Conservation (phyloP, 1,140 invertebrate species). For the Yoshiicerus persimilis region DNA sequence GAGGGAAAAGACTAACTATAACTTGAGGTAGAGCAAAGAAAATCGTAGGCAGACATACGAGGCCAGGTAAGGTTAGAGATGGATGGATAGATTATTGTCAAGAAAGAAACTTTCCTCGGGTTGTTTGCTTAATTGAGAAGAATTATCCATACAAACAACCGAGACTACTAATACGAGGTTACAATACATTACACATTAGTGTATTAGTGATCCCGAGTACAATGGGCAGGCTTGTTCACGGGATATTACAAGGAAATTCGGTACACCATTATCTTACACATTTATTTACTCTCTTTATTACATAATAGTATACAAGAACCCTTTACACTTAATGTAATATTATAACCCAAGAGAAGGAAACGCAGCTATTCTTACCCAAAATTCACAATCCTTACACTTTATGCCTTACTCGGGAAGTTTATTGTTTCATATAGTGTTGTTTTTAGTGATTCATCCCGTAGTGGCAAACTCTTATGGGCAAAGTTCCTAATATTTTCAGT, state of each 20-base stretch:
- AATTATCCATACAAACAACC: constrained; percentile 9
- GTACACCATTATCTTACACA: neutral
- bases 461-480: too few species aligned
- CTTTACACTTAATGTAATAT: neutral
- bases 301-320: neutral
- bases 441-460: too few species aligned
- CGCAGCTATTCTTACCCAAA: too few species aligned
- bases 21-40: neutral
- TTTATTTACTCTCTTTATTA: constrained; percentile 5
- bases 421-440: too few species aligned
- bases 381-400: too few species aligned
- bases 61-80: neutral
- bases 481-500: too few species aligned
- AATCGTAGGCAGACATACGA: neutral
- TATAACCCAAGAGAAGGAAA: too few species aligned
- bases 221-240: neutral
- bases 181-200: neutral
- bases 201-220: neutral
- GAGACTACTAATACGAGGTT: neutral
- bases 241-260: neutral
- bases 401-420: too few species aligned
- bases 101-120: neutral
- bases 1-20: neutral
- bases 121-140: constrained; percentile 22
- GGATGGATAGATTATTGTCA: constrained; percentile 16